Evolutionary conservation across 2,797 vertebrate species (phyloP).

Genomic region (Macroramphosus scolopax): DNA sequence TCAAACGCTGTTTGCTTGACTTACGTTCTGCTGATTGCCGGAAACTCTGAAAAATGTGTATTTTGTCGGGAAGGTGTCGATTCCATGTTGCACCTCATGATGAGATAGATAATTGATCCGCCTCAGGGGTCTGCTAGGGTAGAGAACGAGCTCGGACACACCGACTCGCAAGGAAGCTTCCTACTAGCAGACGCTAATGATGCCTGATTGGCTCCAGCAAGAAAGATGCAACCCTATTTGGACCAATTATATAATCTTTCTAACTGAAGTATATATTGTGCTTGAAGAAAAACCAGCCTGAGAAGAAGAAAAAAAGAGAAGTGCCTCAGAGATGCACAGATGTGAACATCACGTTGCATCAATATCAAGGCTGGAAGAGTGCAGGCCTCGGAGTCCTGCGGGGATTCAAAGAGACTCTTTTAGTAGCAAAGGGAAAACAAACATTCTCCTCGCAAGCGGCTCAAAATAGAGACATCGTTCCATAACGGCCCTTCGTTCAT

Average conservation of each 20-base stretch:
- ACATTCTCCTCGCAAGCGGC: conserved; percentile 50
- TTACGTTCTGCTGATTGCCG: too few species aligned
- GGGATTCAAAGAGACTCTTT: conserved; percentile 67
- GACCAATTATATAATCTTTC: conserved; percentile 44
- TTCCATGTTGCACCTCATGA: too few species aligned
- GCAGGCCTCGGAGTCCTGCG: conserved; percentile 40
- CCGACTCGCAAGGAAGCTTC: background rate
- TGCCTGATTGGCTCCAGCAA: conserved; percentile 24
- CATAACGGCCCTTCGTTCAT: conserved; percentile 1
- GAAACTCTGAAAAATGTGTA: too few species aligned
- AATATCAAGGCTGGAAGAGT: conserved; percentile 56
- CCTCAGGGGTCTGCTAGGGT: too few species aligned
- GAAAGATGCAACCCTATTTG: conserved; percentile 12
- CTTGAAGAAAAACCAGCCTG: conserved; percentile 57
- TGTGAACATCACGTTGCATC: conserved; percentile 70
- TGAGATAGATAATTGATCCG: too few species aligned
- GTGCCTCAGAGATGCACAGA: conserved; percentile 62
- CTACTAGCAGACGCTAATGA: conserved; percentile 29
- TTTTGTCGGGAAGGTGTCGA: too few species aligned
- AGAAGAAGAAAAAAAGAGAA: too few species aligned
- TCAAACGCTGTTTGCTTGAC: too few species aligned
- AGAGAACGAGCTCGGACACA: too few species aligned
- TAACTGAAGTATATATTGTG: conserved; percentile 36
- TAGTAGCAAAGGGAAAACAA: conserved; percentile 57
- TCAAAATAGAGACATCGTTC: conserved; percentile 48